Evolutionary conservation across 2,113 vertebrate genomes (phyloP).

Genomic region (Rhinolophus sinicus): DNA sequence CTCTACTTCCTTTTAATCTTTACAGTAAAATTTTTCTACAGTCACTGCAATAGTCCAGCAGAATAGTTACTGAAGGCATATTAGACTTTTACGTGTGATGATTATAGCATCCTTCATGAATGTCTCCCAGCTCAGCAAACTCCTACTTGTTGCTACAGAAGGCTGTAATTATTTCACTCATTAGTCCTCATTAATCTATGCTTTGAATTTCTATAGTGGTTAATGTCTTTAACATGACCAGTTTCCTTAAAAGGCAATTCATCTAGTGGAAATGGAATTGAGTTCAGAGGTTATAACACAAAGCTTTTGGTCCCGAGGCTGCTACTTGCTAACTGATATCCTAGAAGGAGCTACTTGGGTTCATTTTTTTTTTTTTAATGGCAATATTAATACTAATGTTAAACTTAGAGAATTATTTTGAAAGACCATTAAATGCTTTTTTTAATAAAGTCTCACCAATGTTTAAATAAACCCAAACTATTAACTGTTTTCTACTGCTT

Average conservation of each 20-base stretch:
- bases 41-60: not conserved
- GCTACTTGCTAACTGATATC: not conserved
- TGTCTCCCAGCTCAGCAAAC: not conserved
- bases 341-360: not conserved
- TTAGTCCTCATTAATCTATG: constrained; percentile 9
- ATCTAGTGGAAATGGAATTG: not conserved
- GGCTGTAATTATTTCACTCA: not conserved
- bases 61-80: not conserved
- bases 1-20: not conserved
- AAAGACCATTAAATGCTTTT: not conserved
- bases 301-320: not conserved
- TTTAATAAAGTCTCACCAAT: not conserved
- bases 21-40: not conserved
- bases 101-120: not conserved
- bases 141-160: not conserved
- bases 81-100: not conserved
- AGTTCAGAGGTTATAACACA: not conserved
- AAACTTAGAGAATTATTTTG: not conserved
- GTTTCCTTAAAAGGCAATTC: constrained; percentile 9
- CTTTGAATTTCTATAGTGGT: not conserved
- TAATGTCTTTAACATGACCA: not conserved
- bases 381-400: not conserved
- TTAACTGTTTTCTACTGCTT: not conserved
- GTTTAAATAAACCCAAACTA: not conserved
- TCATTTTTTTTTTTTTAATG: not conserved